Percentiles rank a stretch among this genome's conserved stretches.
Evolutionary conservation across 2,888 invertebrate genomes (phyloP).

Genomic region (Trichopoda pennipes): DNA sequence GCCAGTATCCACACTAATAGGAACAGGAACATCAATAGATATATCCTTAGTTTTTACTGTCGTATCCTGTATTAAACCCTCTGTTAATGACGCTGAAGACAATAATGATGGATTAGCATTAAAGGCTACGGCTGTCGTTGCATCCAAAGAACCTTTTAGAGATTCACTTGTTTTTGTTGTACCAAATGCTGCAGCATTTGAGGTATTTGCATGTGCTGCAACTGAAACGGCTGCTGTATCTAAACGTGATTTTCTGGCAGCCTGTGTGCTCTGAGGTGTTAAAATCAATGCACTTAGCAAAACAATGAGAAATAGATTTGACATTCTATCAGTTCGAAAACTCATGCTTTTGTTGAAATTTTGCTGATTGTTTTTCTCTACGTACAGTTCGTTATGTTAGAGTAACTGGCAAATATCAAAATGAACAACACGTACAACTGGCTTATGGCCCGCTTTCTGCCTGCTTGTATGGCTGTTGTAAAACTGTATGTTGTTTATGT

Average conservation of each 20-base stretch:
- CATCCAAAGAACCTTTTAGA: constrained; percentile 15
- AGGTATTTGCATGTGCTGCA: constrained; percentile 67
- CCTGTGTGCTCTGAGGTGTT: constrained; percentile 69
- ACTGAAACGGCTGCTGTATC: constrained; percentile 72
- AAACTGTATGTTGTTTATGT: neutral
- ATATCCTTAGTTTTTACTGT: constrained; percentile 65
- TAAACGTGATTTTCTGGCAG: constrained; percentile 78
- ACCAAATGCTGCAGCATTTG: constrained; percentile 64
- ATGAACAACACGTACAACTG: neutral
- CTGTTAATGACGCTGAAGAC: constrained; percentile 54
- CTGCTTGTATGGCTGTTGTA: constrained; percentile 1
- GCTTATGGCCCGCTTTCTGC: neutral
- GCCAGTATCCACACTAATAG: constrained; percentile 67
- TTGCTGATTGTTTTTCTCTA: constrained; percentile 3
- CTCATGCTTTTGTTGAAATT: constrained; percentile 47
- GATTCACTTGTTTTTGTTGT: constrained; percentile 52
- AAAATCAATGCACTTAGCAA: constrained; percentile 57
- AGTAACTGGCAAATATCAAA: too few species aligned
- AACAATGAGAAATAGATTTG: constrained; percentile 50
- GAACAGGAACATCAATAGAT: constrained; percentile 67
- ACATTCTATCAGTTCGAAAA: constrained; percentile 63
- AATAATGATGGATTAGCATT: constrained; percentile 71
- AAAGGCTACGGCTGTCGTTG: constrained; percentile 74
- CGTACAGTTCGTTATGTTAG: neutral
- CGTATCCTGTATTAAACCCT: constrained; percentile 51